phyloP scores from a whole-genome alignment of 92 coral and sea anemone genomes.

The Ricordea florida region DNA sequence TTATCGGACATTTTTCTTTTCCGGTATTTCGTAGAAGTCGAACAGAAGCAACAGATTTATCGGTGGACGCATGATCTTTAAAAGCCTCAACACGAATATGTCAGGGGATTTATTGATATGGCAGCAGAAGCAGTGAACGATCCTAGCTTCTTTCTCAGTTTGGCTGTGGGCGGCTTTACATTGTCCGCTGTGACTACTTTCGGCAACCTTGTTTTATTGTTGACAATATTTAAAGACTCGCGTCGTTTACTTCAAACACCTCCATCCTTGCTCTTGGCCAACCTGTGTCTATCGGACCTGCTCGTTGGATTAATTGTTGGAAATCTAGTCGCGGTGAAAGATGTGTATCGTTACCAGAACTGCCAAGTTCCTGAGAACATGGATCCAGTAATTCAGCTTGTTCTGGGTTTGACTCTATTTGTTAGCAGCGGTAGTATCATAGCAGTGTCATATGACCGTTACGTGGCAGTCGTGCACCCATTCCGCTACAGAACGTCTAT shows the following conservation, averaged over 20 bases:
- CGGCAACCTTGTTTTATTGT: not conserved
- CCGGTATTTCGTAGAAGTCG: too few relatives aligned
- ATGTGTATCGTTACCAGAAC: not conserved
- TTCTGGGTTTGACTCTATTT: constrained; percentile 25
- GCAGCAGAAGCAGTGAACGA: too few relatives aligned
- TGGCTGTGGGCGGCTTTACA: constrained; percentile 1
- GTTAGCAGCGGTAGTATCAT: constrained; percentile 36
- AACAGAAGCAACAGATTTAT: too few relatives aligned
- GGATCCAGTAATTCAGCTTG: not conserved
- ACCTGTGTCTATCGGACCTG: constrained; percentile 7
- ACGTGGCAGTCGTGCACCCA: constrained; percentile 42
- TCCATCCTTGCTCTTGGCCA: constrained; percentile 2
- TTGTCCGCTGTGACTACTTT: not conserved
- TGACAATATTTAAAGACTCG: not conserved
- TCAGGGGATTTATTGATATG: too few relatives aligned
- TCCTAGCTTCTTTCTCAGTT: not conserved
- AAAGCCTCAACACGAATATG: too few relatives aligned
- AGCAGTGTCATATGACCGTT: constrained; percentile 44
- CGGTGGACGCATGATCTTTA: too few relatives aligned
- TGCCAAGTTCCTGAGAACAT: constrained; percentile 1
- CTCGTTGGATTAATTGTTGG: constrained; percentile 3
- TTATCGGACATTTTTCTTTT: too few relatives aligned
- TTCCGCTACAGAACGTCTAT: constrained; percentile 17
- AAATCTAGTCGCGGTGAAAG: constrained; percentile 9
- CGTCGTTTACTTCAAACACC: constrained; percentile 4